A percentile compares a stretch with the other conserved stretches of the same genome.
Conservation (phyloP, 1,140 invertebrate genomes). For the Drosophila leontia region DNA sequence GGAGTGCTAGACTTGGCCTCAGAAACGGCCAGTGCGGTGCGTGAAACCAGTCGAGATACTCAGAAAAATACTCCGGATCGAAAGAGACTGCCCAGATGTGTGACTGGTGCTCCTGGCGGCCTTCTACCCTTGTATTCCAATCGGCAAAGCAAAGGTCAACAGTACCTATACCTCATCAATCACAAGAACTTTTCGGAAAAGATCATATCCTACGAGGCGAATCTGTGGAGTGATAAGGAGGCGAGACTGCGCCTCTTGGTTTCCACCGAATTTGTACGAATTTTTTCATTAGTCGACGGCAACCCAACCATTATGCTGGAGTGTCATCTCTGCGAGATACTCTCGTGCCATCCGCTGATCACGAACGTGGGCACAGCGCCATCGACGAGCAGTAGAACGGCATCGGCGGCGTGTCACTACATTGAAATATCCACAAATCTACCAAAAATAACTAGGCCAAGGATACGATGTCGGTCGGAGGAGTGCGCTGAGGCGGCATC, state of each 20-base stretch:
- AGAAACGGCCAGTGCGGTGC: slow-evolving; percentile 95
- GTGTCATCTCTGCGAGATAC: slow-evolving; percentile 86
- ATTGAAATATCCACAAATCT: slow-evolving; percentile 91
- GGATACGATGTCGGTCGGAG: slow-evolving; percentile 93
- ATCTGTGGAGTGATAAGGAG: slow-evolving; percentile 89
- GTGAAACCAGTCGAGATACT: slow-evolving; percentile 93
- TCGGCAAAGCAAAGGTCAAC: slow-evolving; percentile 92
- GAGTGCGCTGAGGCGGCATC: slow-evolving; percentile 92
- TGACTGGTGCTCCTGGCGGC: slow-evolving; percentile 91
- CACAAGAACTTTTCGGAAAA: slow-evolving; percentile 91
- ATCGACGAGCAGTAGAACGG: slow-evolving; percentile 71
- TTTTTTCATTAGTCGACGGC: slow-evolving; percentile 88
- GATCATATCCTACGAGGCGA: slow-evolving; percentile 92
- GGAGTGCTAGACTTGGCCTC: slow-evolving; percentile 97
- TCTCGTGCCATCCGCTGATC: slow-evolving; percentile 86
- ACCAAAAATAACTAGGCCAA: slow-evolving; percentile 87
- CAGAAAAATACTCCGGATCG: slow-evolving; percentile 89
- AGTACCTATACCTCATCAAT: slow-evolving; percentile 93
- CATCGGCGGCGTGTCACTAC: slow-evolving; percentile 86
- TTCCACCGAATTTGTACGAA: slow-evolving; percentile 91
- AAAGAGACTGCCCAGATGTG: slow-evolving; percentile 91
- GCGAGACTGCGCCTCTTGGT: slow-evolving; percentile 90
- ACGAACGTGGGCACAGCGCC: slow-evolving; percentile 86
- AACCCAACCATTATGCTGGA: slow-evolving; percentile 88
- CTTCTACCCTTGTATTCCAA: slow-evolving; percentile 92